phyloP scores from a whole-genome alignment of 1,140 invertebrate species.

The Brachionus paranguensis region DNA sequence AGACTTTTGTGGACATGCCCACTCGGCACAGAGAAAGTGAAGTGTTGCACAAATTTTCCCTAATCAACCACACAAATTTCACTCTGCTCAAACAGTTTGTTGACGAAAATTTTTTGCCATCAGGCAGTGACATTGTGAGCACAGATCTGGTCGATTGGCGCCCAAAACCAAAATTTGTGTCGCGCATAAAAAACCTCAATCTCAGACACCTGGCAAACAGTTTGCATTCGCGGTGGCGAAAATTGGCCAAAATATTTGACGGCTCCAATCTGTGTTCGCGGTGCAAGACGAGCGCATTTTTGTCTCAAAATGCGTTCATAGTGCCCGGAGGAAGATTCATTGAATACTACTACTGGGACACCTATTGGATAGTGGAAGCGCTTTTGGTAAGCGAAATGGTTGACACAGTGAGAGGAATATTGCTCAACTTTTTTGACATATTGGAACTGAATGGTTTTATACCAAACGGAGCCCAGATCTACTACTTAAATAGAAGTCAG shows the following conservation, averaged over 20 bases:
- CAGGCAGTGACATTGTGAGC: neutral
- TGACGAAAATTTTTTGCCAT: neutral
- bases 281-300: neutral
- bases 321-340: slow-evolving; percentile 82
- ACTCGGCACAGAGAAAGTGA: neutral
- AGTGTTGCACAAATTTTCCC: neutral
- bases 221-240: slow-evolving; percentile 16
- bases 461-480: slow-evolving; percentile 80
- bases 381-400: slow-evolving; percentile 74
- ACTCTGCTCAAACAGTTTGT: neutral
- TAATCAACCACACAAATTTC: neutral
- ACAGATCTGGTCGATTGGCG: neutral
- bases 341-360: slow-evolving; percentile 87
- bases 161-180: neutral
- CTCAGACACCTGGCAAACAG: neutral
- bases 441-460: slow-evolving; percentile 64
- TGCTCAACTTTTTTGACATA: slow-evolving; percentile 44
- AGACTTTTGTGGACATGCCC: slow-evolving; percentile 38
- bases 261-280: neutral
- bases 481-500: slow-evolving; percentile 75
- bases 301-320: slow-evolving; percentile 56
- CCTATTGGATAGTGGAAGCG: slow-evolving; percentile 83
- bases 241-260: slow-evolving; percentile 22
- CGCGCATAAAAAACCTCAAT: neutral
- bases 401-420: slow-evolving; percentile 70